These are phyloP conservation scores for Limnephilus rhombicus DNA, from an alignment of 2,888 invertebrate species.

Conservation along the genomic window DNA sequence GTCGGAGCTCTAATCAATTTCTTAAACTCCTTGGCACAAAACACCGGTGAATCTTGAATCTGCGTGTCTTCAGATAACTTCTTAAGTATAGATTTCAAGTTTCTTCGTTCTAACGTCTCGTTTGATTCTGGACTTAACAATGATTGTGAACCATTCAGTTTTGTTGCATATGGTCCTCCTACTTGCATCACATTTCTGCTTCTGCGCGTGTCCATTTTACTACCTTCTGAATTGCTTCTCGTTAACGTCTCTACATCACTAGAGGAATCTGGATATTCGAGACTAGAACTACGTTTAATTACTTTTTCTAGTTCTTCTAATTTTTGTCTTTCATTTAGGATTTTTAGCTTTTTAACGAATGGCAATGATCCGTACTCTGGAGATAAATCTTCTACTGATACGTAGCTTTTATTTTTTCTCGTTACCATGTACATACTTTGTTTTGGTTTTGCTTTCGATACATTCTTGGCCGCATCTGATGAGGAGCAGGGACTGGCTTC, in stretches of 20 bases:
- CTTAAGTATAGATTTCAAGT: slow-evolving; percentile 91
- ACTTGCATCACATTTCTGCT: slow-evolving; percentile 72
- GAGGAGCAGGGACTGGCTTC: slow-evolving; percentile 45
- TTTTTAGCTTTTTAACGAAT: slow-evolving; percentile 92
- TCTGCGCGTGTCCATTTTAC: slow-evolving; percentile 83
- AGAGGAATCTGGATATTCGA: slow-evolving; percentile 83
- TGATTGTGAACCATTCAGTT: slow-evolving; percentile 70
- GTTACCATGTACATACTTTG: slow-evolving; percentile 66
- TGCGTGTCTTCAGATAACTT: slow-evolving; percentile 86
- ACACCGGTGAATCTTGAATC: slow-evolving; percentile 74
- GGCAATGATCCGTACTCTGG: slow-evolving; percentile 92
- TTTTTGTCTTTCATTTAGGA: slow-evolving; percentile 92
- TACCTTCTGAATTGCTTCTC: slow-evolving; percentile 89
- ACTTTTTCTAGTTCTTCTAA: slow-evolving; percentile 87
- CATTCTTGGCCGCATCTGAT: slow-evolving; percentile 36
- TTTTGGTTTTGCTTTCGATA: slow-evolving; percentile 43
- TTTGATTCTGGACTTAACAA: slow-evolving; percentile 83
- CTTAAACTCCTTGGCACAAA: slow-evolving; percentile 79
- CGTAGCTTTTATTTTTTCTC: slow-evolving; percentile 81
- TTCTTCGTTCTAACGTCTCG: slow-evolving; percentile 89
- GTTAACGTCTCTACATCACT: slow-evolving; percentile 79
- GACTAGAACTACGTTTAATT: slow-evolving; percentile 88
- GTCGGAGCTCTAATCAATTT: slow-evolving; percentile 89
- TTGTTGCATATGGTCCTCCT: slow-evolving; percentile 65
- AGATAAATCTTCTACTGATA: slow-evolving; percentile 91